Conservation (phyloP, 1,140 invertebrate species). For the Trichonephila clavata region DNA sequence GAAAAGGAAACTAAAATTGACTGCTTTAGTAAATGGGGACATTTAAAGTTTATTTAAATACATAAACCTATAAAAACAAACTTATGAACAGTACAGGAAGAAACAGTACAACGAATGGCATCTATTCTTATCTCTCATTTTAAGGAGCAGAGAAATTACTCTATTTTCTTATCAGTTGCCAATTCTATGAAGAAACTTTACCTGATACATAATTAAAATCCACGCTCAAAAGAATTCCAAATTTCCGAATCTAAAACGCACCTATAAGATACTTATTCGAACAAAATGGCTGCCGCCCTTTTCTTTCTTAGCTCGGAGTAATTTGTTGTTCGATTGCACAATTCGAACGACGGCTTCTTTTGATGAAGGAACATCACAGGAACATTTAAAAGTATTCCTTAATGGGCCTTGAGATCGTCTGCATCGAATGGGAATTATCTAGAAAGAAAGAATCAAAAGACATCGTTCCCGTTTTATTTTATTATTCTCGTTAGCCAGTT, state of each 20-base stretch:
- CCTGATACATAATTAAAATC: not conserved
- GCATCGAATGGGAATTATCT: conserved; percentile 27
- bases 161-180: not conserved
- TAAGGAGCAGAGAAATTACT: too few species aligned
- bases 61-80: too few species aligned
- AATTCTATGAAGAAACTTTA: not conserved
- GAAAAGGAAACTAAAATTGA: too few species aligned
- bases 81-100: too few species aligned
- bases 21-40: too few species aligned
- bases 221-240: not conserved
- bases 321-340: conserved; percentile 38
- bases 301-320: not conserved
- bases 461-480: not conserved
- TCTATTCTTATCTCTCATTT: too few species aligned
- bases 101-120: too few species aligned
- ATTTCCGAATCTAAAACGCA: not conserved
- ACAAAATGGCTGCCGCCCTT: not conserved
- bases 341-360: conserved; percentile 17
- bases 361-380: conserved; percentile 16
- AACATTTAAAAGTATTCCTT: conserved; percentile 35
- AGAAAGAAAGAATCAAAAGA: not conserved
- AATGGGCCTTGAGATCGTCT: conserved; percentile 29
- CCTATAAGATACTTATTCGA: not conserved
- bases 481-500: conserved; percentile 37
- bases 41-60: too few species aligned